Conservation (phyloP, 1,140 invertebrate species). For the Rhynchophorus ferrugineus region DNA sequence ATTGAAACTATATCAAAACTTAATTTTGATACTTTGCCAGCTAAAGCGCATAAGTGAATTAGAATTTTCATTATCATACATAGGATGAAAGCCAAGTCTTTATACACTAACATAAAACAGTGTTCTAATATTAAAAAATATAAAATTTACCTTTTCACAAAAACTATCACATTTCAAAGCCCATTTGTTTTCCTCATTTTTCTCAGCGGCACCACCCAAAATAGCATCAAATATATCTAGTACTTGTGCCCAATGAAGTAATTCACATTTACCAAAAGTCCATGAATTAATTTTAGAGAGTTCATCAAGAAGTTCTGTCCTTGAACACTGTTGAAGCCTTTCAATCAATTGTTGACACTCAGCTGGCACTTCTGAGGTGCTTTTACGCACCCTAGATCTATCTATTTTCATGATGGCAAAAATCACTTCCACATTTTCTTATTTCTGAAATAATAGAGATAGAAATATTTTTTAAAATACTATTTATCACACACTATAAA, state of each 20-base stretch:
- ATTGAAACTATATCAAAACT: neutral
- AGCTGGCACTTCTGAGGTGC: conserved; percentile 78
- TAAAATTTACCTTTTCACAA: conserved; percentile 20
- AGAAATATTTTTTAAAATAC: neutral
- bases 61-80: conserved; percentile 6
- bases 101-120: neutral
- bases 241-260: conserved; percentile 86
- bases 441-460: conserved; percentile 5
- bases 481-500: neutral
- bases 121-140: neutral
- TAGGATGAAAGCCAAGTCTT: conserved; percentile 8
- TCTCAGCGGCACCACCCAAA: conserved; percentile 64
- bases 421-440: conserved; percentile 17
- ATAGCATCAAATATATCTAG: conserved; percentile 78
- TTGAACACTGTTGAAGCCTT: conserved; percentile 62
- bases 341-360: conserved; percentile 79
- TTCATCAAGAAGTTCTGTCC: conserved; percentile 64
- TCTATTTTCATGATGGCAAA: conserved; percentile 73
- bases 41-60: neutral
- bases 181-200: conserved; percentile 62
- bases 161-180: conserved; percentile 66
- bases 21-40: conserved; percentile 1
- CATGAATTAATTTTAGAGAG: conserved; percentile 72
- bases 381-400: conserved; percentile 75
- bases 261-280: conserved; percentile 87